A percentile compares a stretch with the other conserved stretches of the same genome.
Evolutionary conservation across 2,797 vertebrate genomes (phyloP).

Genomic region (Lepus oiostolus): DNA sequence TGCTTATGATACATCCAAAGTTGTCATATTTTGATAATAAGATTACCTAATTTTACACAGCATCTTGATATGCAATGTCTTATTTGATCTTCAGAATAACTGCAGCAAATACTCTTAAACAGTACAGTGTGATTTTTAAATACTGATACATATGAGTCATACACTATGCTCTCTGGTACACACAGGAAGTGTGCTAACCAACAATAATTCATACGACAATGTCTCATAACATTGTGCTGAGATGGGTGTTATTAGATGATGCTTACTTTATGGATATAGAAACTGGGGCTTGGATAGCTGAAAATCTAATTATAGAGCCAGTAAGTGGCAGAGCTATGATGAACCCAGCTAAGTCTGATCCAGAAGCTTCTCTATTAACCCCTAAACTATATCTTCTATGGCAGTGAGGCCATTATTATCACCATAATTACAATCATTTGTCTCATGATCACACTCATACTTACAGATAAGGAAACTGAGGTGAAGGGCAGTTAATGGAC

Average conservation of each 20-base stretch:
- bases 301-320: slow-evolving; percentile 13
- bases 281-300: slow-evolving; percentile 8
- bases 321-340: background rate
- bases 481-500: background rate
- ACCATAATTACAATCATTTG: background rate
- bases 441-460: background rate
- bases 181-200: background rate
- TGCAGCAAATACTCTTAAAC: background rate
- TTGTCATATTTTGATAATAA: background rate
- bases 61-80: background rate
- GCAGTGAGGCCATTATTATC: background rate
- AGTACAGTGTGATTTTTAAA: slow-evolving; percentile 13
- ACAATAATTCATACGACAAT: background rate
- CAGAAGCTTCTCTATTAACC: background rate
- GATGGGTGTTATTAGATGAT: background rate
- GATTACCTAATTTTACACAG: slow-evolving; percentile 28
- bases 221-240: background rate
- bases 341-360: background rate
- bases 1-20: background rate
- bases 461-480: slow-evolving; percentile 34
- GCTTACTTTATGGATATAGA: slow-evolving; percentile 4
- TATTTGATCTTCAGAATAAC: slow-evolving; percentile 4
- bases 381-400: background rate
- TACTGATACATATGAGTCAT: background rate
- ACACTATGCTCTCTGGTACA: background rate